Conservation (phyloP, 2,113 vertebrate species). For the Zapus hudsonius region DNA sequence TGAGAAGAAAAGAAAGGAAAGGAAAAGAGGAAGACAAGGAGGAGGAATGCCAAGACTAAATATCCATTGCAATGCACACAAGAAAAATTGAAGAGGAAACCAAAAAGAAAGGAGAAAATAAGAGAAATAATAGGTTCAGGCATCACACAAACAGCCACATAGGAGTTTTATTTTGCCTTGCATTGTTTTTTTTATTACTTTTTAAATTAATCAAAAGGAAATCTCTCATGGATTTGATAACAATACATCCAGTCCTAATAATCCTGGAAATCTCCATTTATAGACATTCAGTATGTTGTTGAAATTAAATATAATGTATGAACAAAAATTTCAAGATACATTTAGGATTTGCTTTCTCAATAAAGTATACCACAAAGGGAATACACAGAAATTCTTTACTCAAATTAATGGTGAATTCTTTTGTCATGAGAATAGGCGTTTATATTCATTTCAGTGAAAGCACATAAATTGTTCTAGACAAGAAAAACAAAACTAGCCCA, state of each 20-base stretch:
- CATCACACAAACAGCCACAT: slow-evolving; percentile 7
- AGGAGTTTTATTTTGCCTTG: slow-evolving; percentile 63
- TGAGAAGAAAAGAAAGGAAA: not conserved
- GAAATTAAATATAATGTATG: slow-evolving; percentile 78
- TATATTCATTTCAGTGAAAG: slow-evolving; percentile 89
- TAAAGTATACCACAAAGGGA: slow-evolving; percentile 83
- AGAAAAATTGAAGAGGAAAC: slow-evolving; percentile 31
- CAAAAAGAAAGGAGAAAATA: not conserved
- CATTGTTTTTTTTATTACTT: slow-evolving; percentile 76
- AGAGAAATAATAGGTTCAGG: slow-evolving; percentile 41
- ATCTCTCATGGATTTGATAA: slow-evolving; percentile 60
- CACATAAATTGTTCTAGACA: slow-evolving; percentile 90
- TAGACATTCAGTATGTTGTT: slow-evolving; percentile 69
- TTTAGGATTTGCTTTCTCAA: slow-evolving; percentile 81
- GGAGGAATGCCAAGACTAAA: not conserved
- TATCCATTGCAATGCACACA: not conserved
- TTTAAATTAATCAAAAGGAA: slow-evolving; percentile 79
- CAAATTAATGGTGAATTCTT: slow-evolving; percentile 88
- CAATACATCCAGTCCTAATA: slow-evolving; percentile 75
- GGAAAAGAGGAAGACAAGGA: not conserved
- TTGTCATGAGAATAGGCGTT: slow-evolving; percentile 89
- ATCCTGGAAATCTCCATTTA: slow-evolving; percentile 78
- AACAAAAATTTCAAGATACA: slow-evolving; percentile 77
- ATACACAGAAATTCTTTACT: slow-evolving; percentile 87
- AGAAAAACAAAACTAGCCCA: slow-evolving; percentile 90